phyloP scores from a whole-genome alignment of 1,140 invertebrate species.

The Homalodisca vitripennis region DNA sequence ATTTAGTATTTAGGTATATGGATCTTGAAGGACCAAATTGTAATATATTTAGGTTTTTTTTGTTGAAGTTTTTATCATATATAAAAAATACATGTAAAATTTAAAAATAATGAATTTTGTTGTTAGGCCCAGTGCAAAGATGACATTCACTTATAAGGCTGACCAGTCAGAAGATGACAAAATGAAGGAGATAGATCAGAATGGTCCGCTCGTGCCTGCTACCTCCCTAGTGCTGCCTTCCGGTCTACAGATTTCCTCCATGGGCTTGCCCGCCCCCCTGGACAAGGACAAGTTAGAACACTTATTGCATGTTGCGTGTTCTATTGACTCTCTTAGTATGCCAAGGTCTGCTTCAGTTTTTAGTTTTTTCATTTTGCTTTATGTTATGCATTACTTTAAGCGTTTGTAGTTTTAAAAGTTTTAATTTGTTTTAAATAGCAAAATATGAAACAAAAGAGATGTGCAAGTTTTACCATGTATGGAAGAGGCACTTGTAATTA shows the following conservation, averaged over 20 bases:
- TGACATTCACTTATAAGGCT: slow-evolving; percentile 33
- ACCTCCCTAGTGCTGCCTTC: slow-evolving; percentile 40
- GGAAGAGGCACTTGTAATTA: too few species aligned
- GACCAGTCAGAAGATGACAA: slow-evolving; percentile 39
- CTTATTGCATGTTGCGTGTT: slow-evolving; percentile 40
- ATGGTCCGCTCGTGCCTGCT: slow-evolving; percentile 17
- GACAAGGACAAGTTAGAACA: slow-evolving; percentile 47
- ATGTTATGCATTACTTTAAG: too few species aligned
- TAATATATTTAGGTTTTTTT: too few species aligned
- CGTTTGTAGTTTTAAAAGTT: too few species aligned
- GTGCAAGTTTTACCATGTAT: too few species aligned
- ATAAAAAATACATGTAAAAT: too few species aligned
- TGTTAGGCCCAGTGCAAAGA: slow-evolving; percentile 35
- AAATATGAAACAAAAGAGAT: too few species aligned
- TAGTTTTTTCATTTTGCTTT: too few species aligned
- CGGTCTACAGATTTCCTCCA: slow-evolving; percentile 43
- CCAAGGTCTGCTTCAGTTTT: slow-evolving; percentile 17
- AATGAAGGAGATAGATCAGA: slow-evolving; percentile 42
- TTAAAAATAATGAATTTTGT: too few species aligned
- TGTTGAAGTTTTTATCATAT: too few species aligned
- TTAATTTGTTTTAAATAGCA: too few species aligned
- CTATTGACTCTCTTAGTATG: slow-evolving; percentile 25
- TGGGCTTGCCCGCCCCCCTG: slow-evolving; percentile 43
- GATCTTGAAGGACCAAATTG: neutral
- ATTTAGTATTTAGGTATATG: too few species aligned